phyloP scores from a whole-genome alignment of 2,797 vertebrate genomes.

The Setipinna tenuifilis region DNA sequence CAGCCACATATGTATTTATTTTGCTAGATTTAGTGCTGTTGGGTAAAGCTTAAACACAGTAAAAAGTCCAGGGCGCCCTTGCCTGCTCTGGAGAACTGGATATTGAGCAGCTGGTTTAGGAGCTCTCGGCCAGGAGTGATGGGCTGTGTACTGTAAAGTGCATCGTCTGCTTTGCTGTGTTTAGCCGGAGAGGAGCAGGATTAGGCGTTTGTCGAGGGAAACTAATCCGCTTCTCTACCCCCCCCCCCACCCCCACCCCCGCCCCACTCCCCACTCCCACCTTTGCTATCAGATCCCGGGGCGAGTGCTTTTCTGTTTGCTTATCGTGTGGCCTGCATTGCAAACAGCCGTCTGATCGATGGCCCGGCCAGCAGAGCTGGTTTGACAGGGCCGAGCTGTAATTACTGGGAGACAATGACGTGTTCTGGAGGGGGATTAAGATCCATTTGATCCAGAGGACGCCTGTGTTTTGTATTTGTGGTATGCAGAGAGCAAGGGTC shows the following conservation, averaged over 20 bases:
- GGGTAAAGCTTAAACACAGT: background rate
- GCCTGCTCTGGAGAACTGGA: background rate
- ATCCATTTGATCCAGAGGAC: conserved; percentile 39
- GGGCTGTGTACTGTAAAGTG: conserved; percentile 6
- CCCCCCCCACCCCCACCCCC: conserved; percentile 19
- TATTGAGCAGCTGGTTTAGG: background rate
- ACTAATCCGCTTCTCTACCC: conserved; percentile 33
- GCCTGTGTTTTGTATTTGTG: conserved; percentile 36
- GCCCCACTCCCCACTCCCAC: conserved; percentile 23
- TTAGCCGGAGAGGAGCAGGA: conserved; percentile 20
- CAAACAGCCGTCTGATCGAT: conserved; percentile 49
- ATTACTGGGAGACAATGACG: conserved; percentile 45
- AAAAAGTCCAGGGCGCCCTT: background rate
- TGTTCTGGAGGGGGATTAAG: conserved; percentile 40
- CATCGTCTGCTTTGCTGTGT: conserved; percentile 18
- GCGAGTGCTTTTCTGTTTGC: conserved; percentile 30
- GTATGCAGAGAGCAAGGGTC: conserved; percentile 47
- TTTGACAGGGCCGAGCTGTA: conserved; percentile 30
- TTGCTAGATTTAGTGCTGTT: background rate
- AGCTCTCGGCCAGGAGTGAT: background rate
- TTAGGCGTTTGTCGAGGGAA: conserved; percentile 37
- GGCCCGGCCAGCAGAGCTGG: conserved; percentile 36
- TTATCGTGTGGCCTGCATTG: conserved; percentile 33
- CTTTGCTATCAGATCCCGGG: conserved; percentile 34
- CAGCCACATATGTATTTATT: background rate